These are phyloP conservation scores for Drosophila rellima DNA, from an alignment of 2,888 invertebrate genomes.

Conservation along the genomic window DNA sequence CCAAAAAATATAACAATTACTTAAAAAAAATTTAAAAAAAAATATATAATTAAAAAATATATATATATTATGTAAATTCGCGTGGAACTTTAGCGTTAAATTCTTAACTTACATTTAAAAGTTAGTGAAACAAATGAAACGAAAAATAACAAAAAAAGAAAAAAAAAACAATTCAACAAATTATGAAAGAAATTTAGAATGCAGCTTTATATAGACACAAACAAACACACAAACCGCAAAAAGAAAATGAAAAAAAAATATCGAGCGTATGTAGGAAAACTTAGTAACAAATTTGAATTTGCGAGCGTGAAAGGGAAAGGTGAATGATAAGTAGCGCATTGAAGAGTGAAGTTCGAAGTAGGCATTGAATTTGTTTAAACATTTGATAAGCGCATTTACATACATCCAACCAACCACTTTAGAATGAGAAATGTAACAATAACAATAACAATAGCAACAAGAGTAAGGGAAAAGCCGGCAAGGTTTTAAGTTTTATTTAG, in stretches of 20 bases:
- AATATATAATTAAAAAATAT: constrained; percentile 21
- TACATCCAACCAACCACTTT: constrained; percentile 34
- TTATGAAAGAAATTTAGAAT: constrained; percentile 54
- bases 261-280: constrained; percentile 38
- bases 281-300: constrained; percentile 70
- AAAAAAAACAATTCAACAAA: constrained; percentile 13
- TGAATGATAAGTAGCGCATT: constrained; percentile 33
- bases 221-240: constrained; percentile 22
- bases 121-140: constrained; percentile 48
- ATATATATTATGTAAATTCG: constrained; percentile 70
- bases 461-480: constrained; percentile 18
- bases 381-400: constrained; percentile 72
- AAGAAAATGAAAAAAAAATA: constrained; percentile 19
- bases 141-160: constrained; percentile 31
- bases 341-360: constrained; percentile 40
- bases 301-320: constrained; percentile 27
- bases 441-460: constrained; percentile 29
- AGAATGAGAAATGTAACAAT: constrained; percentile 38
- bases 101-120: constrained; percentile 53
- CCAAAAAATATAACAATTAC: constrained; percentile 33
- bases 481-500: constrained; percentile 52
- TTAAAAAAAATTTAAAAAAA: constrained; percentile 28
- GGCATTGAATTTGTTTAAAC: constrained; percentile 51
- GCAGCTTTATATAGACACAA: constrained; percentile 62
- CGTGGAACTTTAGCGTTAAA: constrained; percentile 58